Evolutionary conservation across 2,113 vertebrate species (phyloP).

Genomic region (Tachycineta bicolor): DNA sequence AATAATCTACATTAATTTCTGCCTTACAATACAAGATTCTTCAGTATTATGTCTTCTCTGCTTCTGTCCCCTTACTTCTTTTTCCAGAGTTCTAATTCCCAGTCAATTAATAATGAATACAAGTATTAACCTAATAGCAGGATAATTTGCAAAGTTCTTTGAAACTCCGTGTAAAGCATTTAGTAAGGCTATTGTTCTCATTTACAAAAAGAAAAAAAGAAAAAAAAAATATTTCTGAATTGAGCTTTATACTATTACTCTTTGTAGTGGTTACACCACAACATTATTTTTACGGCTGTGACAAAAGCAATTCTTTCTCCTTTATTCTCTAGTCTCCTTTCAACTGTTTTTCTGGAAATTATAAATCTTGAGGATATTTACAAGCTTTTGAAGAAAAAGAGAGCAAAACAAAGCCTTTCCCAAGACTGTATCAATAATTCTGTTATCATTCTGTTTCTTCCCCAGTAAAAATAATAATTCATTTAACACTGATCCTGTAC

Average conservation of each 20-base stretch:
- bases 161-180: background rate
- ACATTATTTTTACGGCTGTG: background rate
- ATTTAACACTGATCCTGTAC: background rate
- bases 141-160: background rate
- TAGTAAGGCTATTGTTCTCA: background rate
- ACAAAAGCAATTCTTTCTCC: background rate
- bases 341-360: background rate
- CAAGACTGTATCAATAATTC: background rate
- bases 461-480: background rate
- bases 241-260: background rate
- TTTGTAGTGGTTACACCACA: background rate
- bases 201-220: background rate
- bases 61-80: background rate
- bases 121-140: conserved; percentile 13
- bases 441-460: background rate
- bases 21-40: background rate
- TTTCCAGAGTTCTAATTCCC: background rate
- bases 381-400: background rate
- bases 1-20: background rate
- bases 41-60: background rate
- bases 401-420: background rate
- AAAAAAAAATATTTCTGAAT: background rate
- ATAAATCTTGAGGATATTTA: background rate
- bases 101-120: conserved; percentile 8
- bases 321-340: background rate